A percentile compares a stretch with the other conserved stretches of the same genome.
Evolutionary conservation across 2,113 vertebrate species (phyloP).

Genomic region (Panthera leo): DNA sequence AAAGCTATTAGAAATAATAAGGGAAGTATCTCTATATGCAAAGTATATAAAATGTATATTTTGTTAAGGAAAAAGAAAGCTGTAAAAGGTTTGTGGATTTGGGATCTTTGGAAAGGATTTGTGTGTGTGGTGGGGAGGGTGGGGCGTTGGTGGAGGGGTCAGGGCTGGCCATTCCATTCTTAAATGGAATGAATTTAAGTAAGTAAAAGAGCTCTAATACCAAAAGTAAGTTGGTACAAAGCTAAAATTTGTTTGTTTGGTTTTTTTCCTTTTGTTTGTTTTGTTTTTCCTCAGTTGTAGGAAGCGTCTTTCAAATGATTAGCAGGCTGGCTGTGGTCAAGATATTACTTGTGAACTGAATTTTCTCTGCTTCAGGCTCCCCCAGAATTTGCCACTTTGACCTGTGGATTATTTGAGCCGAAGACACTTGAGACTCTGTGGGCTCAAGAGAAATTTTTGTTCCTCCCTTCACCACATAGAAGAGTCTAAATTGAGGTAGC

Average conservation of each 20-base stretch:
- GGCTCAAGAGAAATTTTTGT: background rate
- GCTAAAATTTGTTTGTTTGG: background rate
- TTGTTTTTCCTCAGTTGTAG: background rate
- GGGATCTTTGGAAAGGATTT: background rate
- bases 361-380: background rate
- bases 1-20: background rate
- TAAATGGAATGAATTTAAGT: background rate
- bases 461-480: background rate
- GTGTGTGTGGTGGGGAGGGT: background rate
- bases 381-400: background rate
- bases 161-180: background rate
- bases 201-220: background rate
- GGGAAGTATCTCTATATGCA: background rate
- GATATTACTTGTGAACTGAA: background rate
- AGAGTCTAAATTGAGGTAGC: background rate
- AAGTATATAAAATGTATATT: background rate
- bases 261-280: background rate
- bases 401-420: background rate
- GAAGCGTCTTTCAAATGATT: background rate
- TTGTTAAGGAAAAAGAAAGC: background rate
- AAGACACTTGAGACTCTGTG: background rate
- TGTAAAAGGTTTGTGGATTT: background rate
- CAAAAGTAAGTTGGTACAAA: background rate
- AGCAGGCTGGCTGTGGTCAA: background rate
- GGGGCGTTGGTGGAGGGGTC: background rate